Percentiles rank a stretch among this genome's conserved stretches.
Evolutionary conservation across 2,888 invertebrate species (phyloP).

Genomic region (Pomacea canaliculata): DNA sequence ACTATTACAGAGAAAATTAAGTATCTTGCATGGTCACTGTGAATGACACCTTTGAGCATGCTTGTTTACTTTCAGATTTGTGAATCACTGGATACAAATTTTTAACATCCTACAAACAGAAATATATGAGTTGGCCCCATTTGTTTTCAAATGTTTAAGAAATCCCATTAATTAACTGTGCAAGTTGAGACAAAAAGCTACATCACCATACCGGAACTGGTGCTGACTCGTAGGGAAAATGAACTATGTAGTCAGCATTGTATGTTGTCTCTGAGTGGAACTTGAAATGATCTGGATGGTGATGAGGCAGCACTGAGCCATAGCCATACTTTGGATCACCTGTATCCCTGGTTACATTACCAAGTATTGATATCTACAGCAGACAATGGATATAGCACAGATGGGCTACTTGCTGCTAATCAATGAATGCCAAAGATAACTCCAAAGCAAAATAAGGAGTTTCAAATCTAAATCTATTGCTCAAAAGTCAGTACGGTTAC

Average conservation of each 20-base stretch:
- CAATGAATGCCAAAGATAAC: too few relatives aligned
- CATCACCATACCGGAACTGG: background rate
- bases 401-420: background rate
- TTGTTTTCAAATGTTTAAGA: too few relatives aligned
- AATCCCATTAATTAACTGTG: too few relatives aligned
- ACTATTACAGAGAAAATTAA: background rate
- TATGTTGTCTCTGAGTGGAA: constrained; percentile 64
- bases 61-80: too few relatives aligned
- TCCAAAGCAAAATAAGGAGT: too few relatives aligned
- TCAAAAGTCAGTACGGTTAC: too few relatives aligned
- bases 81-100: too few relatives aligned
- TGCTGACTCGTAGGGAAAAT: constrained; percentile 43
- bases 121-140: too few relatives aligned
- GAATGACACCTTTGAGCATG: background rate
- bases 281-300: constrained; percentile 63
- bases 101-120: too few relatives aligned
- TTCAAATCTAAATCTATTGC: too few relatives aligned
- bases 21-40: background rate
- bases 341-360: constrained; percentile 45
- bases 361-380: background rate
- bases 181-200: too few relatives aligned
- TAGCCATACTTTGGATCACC: constrained; percentile 56
- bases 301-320: constrained; percentile 64
- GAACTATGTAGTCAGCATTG: constrained; percentile 61
- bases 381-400: background rate